Conservation (phyloP, 2,888 invertebrate species). For the Troides helena region DNA sequence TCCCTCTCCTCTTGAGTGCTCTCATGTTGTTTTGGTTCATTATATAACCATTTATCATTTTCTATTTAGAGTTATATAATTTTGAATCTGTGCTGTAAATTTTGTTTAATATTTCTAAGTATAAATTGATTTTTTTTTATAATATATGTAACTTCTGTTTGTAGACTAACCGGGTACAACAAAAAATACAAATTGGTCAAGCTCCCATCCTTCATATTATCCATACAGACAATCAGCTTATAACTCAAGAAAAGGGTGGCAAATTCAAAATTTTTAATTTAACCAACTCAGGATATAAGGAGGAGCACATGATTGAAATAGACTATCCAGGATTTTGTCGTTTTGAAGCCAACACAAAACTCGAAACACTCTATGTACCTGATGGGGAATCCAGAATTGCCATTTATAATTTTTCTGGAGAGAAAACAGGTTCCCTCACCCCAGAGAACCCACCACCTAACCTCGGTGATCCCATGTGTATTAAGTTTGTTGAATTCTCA, state of each 20-base stretch:
- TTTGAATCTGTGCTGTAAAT: too few species aligned
- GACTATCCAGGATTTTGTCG: conserved; percentile 87
- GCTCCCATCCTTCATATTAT: conserved; percentile 83
- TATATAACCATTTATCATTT: too few species aligned
- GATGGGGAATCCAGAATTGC: conserved; percentile 79
- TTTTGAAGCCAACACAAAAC: conserved; percentile 80
- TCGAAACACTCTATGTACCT: conserved; percentile 84
- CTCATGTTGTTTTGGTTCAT: too few species aligned
- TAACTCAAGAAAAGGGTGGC: conserved; percentile 89
- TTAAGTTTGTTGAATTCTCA: conserved; percentile 75
- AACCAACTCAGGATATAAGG: conserved; percentile 80
- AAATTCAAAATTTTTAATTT: conserved; percentile 83
- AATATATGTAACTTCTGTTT: conserved; percentile 41
- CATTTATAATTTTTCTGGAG: conserved; percentile 74
- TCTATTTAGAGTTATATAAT: too few species aligned
- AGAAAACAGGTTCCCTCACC: conserved; percentile 59
- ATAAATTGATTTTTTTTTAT: too few species aligned
- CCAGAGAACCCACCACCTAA: conserved; percentile 60
- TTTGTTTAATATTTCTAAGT: too few species aligned
- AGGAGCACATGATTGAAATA: conserved; percentile 78
- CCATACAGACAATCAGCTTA: conserved; percentile 81
- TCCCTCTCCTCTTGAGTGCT: too few species aligned
- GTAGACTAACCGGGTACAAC: conserved; percentile 85
- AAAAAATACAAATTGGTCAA: conserved; percentile 83
- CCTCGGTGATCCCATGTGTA: conserved; percentile 84